Base-by-base conservation (phyloP, 2,113 vertebrate genomes). In the Brienomyrus brachyistius region DNA sequence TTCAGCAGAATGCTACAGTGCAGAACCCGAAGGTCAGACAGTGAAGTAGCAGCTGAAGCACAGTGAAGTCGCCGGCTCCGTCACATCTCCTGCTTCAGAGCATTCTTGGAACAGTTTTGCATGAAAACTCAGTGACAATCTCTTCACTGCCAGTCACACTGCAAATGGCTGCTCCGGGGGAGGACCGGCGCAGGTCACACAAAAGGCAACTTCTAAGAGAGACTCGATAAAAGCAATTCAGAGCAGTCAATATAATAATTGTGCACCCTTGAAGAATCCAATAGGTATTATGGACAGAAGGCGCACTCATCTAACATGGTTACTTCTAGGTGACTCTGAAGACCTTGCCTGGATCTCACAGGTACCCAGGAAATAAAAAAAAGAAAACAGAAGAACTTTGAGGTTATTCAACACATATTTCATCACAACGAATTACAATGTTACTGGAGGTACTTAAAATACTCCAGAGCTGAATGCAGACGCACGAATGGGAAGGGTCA, bases 161-260 rank as follows among this genome's bases (percentile, higher is more conserved):
- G 59, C 56, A 66, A 66, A 88, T 62, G 54, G 35, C 86, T 87
- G 85, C 31, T 66, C 35, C 35, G 13, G 85, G 85, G 48, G 48
- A 88, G 43, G 11, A 13, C 86, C 10, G 27, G 43, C 19, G 3
- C 51, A 84, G 89, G 43, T 47, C 40, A 84, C n/a, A 89, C 35
- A 84, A 54, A 47, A 89, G 89, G 80, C 51, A 47, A 85, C 35
- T 62, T 83, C 77, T 84, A 80, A 59, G 43, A 84, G 11, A 19
- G 54, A 80, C 80, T 89, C 77, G 56, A 89, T 85, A 84, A 85
- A 89, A 89, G 80, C 80, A 89, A 89, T 89, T 89, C 77, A 11
- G 52, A 62, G 52, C n/a, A 54, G 77, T 89, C 89, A 85, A 89
- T 85, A 89, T 56, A 89, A 84, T 62, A 89, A 89, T 84, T 84